Evolutionary conservation across 1,140 invertebrate species (phyloP), one percentile per base, ranked within the genome.

Genomic region (Diabrotica virgifera): DNA sequence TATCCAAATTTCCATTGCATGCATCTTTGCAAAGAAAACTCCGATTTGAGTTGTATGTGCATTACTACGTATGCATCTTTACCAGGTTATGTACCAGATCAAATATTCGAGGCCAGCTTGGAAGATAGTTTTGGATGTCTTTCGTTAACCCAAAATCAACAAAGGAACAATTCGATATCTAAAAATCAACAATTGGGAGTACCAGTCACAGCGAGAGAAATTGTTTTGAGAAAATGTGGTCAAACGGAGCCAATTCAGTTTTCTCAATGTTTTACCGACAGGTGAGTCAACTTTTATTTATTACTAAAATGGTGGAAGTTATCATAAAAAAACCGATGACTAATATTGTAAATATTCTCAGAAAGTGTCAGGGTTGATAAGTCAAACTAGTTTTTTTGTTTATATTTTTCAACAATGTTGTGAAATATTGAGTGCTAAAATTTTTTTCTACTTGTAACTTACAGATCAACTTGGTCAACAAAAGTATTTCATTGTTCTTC

Each of bases 211-310:
- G 82, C 84, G 52, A 79, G 80, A 70, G 81, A 85, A 69, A 81
- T 86, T 72, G 84, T 90, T 60, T 78, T 90, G 57, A 79, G 82
- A 70, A 83, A 81, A 76, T 90, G 89, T 75, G 78, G 80, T 64
- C 89, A 90, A 78, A 77, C 74, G n/a, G 81, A 82, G 65, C 80
- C 85, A 36, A 69, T 86, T 63, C 73, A 77, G 55, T 90, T 90
- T 79, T 80, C 83, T 74, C 74, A 82, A 77, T 83, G 83, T 71
- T 90, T 88, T 79, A 79, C 84, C 58, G 75, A 84, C 67, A 76
- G 80, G 87, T 88, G 70, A 82, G 83, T 83, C 73, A 50, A 46
- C 2, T 46, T 46, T 46, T 46, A 10, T 46, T 24, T 46, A 46
- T 46, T 46, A 5, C 5, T 46, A 24, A 24, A 24, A 24, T 24